Conservation (phyloP, 2,113 vertebrate genomes). For the Misgurnus anguillicaudatus region DNA sequence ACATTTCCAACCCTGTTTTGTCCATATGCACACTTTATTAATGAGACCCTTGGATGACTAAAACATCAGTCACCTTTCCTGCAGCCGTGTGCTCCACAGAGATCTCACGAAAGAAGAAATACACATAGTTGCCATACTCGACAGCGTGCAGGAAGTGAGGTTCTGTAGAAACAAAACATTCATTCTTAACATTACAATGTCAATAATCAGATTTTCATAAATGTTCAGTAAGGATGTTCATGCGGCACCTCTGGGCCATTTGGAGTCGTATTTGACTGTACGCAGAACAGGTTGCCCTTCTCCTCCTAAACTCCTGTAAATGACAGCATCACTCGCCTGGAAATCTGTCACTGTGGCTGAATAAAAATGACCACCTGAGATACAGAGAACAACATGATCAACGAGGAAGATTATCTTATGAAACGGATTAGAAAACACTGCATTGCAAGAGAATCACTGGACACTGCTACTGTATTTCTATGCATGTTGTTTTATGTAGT, state of each 20-base stretch:
- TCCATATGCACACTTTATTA: too few relatives aligned
- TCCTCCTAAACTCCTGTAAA: conserved; percentile 87
- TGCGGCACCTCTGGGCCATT: conserved; percentile 83
- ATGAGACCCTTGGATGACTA: too few relatives aligned
- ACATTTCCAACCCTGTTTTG: too few relatives aligned
- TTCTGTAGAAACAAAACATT: conserved; percentile 68
- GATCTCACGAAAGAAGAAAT: conserved; percentile 93
- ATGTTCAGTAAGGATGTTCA: not conserved
- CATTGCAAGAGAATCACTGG: too few relatives aligned
- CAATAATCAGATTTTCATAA: too few relatives aligned
- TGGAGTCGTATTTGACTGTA: conserved; percentile 90
- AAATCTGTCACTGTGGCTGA: conserved; percentile 89
- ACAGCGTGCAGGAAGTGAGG: conserved; percentile 87
- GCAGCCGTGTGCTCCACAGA: conserved; percentile 84
- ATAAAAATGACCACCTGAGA: conserved; percentile 84
- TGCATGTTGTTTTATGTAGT: too few relatives aligned
- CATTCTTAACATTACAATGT: too few relatives aligned
- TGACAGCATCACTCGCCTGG: conserved; percentile 86
- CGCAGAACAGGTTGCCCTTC: conserved; percentile 77
- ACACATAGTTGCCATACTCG: conserved; percentile 85
- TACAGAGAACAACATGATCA: not conserved
- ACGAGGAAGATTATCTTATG: not conserved
- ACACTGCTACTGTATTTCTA: too few relatives aligned
- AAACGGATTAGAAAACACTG: too few relatives aligned
- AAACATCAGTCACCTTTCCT: conserved; percentile 78